A percentile compares a stretch with the other conserved stretches of the same genome.
Evolutionary conservation across 2,888 invertebrate genomes (phyloP).

Genomic region (Drepanosiphum platanoidis): DNA sequence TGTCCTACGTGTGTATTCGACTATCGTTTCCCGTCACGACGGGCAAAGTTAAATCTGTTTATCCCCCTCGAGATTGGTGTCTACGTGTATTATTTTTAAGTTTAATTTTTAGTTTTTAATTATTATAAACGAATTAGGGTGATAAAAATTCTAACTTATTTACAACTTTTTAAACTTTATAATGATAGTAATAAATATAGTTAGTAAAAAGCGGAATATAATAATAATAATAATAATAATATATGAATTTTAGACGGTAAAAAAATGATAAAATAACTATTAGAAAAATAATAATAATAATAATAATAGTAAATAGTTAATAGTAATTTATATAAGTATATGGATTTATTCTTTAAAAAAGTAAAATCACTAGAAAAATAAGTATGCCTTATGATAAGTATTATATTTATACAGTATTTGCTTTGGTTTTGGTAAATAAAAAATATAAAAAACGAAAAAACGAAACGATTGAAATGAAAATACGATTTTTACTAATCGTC

Average conservation of each 20-base stretch:
- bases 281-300: slow-evolving; percentile 19
- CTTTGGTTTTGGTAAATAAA: slow-evolving; percentile 39
- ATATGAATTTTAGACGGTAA: slow-evolving; percentile 20
- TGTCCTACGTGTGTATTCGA: too few species aligned
- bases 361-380: slow-evolving; percentile 59
- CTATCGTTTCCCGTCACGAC: too few species aligned
- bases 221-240: too few species aligned
- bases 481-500: too few species aligned
- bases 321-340: slow-evolving; percentile 26
- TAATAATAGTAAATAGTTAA: not conserved
- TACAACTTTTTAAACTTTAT: slow-evolving; percentile 36
- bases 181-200: slow-evolving; percentile 27
- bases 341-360: slow-evolving; percentile 23
- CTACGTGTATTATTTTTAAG: not conserved
- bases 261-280: slow-evolving; percentile 52
- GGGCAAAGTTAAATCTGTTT: not conserved
- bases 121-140: slow-evolving; percentile 13
- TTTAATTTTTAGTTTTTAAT: slow-evolving; percentile 12
- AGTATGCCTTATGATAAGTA: slow-evolving; percentile 46
- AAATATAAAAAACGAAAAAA: slow-evolving; percentile 47
- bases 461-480: slow-evolving; percentile 16
- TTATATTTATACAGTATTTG: slow-evolving; percentile 36
- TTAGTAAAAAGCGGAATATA: slow-evolving; percentile 42
- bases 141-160: slow-evolving; percentile 3
- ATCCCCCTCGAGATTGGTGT: not conserved